Evolutionary conservation across 2,113 vertebrate genomes (phyloP).

Genomic region (Cisticola juncidis): DNA sequence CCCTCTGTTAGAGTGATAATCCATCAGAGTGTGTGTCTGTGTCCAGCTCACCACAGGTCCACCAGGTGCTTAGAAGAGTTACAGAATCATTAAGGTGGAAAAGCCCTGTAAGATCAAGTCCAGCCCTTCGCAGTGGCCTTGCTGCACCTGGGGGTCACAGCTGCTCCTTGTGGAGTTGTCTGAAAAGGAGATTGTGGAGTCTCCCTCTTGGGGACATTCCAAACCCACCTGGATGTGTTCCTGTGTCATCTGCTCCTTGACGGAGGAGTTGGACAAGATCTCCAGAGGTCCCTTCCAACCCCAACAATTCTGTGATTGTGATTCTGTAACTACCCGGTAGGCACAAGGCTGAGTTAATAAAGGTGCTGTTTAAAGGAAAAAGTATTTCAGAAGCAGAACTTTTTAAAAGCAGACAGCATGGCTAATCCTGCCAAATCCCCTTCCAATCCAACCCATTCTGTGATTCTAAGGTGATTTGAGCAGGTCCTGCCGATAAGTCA

Average conservation of each 20-base stretch:
- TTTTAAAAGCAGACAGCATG: too few relatives aligned
- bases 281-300: background rate
- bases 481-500: background rate
- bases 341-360: background rate
- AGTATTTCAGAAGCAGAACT: background rate
- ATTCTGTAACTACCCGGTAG: background rate
- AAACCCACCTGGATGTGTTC: background rate
- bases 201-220: background rate
- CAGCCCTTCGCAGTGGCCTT: background rate
- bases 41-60: background rate
- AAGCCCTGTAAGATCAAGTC: background rate
- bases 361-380: background rate
- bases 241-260: background rate
- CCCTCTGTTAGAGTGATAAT: too few relatives aligned
- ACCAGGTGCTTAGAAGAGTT: background rate
- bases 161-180: rapidly evolving
- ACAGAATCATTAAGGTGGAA: background rate
- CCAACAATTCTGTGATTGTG: background rate
- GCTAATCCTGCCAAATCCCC: too few relatives aligned
- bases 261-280: background rate
- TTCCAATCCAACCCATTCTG: background rate
- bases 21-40: rapidly evolving
- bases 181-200: background rate
- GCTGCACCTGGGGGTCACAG: background rate
- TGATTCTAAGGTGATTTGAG: background rate